Evolutionary conservation across 2,888 invertebrate species (phyloP).

Genomic region (Drosophila borealis): DNA sequence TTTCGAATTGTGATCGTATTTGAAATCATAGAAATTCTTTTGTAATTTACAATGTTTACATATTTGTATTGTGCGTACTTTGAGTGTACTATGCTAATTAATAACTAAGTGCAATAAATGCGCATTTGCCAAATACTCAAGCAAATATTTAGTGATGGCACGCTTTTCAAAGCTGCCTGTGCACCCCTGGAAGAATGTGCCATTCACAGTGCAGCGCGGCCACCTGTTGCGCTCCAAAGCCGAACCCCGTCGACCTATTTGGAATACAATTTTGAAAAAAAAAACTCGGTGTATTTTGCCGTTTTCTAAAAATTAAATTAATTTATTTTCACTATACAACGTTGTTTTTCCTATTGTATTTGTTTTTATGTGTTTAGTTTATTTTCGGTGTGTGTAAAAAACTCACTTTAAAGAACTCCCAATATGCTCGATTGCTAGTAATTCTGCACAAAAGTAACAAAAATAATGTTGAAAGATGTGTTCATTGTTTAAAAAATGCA

Average conservation of each 20-base stretch:
- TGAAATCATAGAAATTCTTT: conserved; percentile 53
- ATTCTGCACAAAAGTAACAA: conserved; percentile 65
- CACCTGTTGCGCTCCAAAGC: conserved; percentile 34
- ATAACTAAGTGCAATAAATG: conserved; percentile 72
- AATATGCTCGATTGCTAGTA: conserved; percentile 45
- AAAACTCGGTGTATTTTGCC: conserved; percentile 46
- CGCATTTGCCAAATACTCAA: conserved; percentile 46
- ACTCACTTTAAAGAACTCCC: conserved; percentile 55
- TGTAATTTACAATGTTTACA: conserved; percentile 63
- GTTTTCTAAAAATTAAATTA: conserved; percentile 74
- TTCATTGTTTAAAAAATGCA: conserved; percentile 55
- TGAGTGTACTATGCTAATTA: conserved; percentile 57
- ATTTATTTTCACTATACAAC: conserved; percentile 75
- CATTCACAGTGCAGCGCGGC: conserved; percentile 22
- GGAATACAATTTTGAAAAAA: not conserved
- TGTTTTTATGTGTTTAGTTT: conserved; percentile 33
- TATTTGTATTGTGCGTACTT: conserved; percentile 71
- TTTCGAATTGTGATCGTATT: conserved; percentile 71
- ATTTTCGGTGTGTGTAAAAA: conserved; percentile 61
- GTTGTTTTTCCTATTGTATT: conserved; percentile 51
- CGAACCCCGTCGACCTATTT: too few relatives aligned
- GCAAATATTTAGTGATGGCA: not conserved
- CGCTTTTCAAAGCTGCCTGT: not conserved
- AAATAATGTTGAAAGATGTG: conserved; percentile 44
- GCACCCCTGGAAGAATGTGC: conserved; percentile 3